A percentile compares a stretch with the other conserved stretches of the same genome.
Evolutionary conservation across 2,797 vertebrate species (phyloP).

Genomic region (Rhabdophis nuchalis): DNA sequence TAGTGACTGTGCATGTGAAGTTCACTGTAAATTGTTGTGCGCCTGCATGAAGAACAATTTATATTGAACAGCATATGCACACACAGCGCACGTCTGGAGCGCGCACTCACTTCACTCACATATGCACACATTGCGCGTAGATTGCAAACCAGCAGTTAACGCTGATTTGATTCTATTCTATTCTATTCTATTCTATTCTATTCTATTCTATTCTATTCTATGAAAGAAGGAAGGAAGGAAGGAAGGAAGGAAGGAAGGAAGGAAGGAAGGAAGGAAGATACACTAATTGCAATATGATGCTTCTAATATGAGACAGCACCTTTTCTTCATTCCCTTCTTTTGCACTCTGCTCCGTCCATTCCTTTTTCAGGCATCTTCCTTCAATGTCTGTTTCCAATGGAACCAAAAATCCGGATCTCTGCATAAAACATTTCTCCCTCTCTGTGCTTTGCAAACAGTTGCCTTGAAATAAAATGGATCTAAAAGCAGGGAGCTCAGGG

Average conservation of each 20-base stretch:
- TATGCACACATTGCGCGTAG: too few relatives aligned
- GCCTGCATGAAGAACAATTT: too few relatives aligned
- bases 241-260: background rate
- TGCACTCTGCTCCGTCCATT: background rate
- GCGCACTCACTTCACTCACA: too few relatives aligned
- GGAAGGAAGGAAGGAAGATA: background rate
- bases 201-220: too few relatives aligned
- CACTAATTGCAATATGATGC: background rate
- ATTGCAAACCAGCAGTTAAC: too few relatives aligned
- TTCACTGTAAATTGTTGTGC: too few relatives aligned
- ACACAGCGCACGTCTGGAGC: too few relatives aligned
- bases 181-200: too few relatives aligned
- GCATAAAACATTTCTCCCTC: background rate
- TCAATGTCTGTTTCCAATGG: background rate
- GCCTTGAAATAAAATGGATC: background rate
- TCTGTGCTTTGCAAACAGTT: background rate
- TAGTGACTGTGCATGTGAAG: too few relatives aligned
- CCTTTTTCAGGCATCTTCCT: background rate
- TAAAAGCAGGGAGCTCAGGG: background rate
- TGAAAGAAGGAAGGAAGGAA: background rate
- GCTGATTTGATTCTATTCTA: too few relatives aligned
- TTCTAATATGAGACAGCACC: background rate
- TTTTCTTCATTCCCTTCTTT: background rate
- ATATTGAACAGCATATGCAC: too few relatives aligned
- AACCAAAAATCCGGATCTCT: background rate